Evolutionary conservation across 2,113 vertebrate genomes (phyloP).

Genomic region (Myotis lucifugus): DNA sequence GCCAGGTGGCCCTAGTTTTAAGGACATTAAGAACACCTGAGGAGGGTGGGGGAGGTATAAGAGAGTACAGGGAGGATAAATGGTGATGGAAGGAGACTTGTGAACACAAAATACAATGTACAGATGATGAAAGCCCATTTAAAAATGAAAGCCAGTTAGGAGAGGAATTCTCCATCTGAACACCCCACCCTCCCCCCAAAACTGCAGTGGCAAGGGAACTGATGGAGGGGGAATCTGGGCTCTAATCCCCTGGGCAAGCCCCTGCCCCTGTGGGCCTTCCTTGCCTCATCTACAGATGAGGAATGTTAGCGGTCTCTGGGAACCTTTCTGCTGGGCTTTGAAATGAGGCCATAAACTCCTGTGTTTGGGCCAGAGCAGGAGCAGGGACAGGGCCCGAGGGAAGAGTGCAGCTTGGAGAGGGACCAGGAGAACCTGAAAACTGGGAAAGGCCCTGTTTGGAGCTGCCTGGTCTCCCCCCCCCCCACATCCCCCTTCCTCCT

Average conservation of each 20-base stretch:
- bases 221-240: neutral
- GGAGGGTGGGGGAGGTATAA: neutral
- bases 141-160: neutral
- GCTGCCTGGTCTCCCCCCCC: rapidly evolving
- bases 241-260: neutral
- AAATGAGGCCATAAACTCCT: neutral
- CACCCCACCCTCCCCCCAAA: neutral
- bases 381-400: neutral
- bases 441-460: neutral
- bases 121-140: neutral
- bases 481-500: too few species aligned
- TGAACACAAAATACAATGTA: too few species aligned
- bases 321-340: neutral
- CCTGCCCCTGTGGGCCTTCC: neutral
- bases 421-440: neutral
- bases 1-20: neutral
- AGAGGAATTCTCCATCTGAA: neutral
- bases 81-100: neutral
- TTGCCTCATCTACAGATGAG: neutral
- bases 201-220: neutral
- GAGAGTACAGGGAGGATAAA: neutral
- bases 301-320: neutral
- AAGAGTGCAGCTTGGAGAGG: neutral
- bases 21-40: neutral
- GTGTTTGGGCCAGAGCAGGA: neutral